Evolutionary conservation across 1,140 invertebrate genomes (phyloP), one percentile per base, ranked within the genome.

Genomic region (Cotesia chilonis): DNA sequence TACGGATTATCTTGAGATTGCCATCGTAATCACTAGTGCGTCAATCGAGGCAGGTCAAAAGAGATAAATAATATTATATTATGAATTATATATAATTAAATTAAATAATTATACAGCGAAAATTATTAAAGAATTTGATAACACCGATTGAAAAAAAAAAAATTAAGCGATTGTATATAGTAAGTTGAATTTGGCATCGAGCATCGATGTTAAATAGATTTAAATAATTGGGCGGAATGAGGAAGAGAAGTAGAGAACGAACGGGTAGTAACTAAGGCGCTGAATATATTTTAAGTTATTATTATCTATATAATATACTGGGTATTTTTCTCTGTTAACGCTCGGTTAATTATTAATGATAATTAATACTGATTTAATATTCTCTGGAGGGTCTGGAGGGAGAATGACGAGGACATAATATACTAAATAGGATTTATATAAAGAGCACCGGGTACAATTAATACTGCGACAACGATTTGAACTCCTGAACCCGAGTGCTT

Each of bases 331-430:
- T 61, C 38, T 73, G 28, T 64, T 68, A 38, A 65, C 70, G 63
- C 54, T 68, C 71, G 14, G 41, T 75, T 74, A 72, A 55, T 77
- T 77, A 78, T 65, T 71, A 75, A 79, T 77, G 74, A 67, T 79
- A 82, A 77, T 78, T 59, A 60, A 76, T 68, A 61, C 65, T 38
- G 54, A 78, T 77, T 70, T 73, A 75, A 77, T 79, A 69, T 80
- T 66, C 67, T 72, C 28, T 67, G 35, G 10, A 57, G 59, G 36
- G 67, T 72, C 28, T 67, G 35, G 10, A 57, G 59, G 36, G 41
- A 6, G 37, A 36, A 72, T 60, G 14, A 38, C 57, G 63, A n/a
- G 14, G 55, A 41, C 51, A 64, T 57, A 17, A 57, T 52, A n/a
- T 17, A 6, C 12, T 35, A 61, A 12, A 28, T 12, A 20, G 20